Evolutionary conservation across 1,140 invertebrate species (phyloP).

Genomic region (Formica exsecta): DNA sequence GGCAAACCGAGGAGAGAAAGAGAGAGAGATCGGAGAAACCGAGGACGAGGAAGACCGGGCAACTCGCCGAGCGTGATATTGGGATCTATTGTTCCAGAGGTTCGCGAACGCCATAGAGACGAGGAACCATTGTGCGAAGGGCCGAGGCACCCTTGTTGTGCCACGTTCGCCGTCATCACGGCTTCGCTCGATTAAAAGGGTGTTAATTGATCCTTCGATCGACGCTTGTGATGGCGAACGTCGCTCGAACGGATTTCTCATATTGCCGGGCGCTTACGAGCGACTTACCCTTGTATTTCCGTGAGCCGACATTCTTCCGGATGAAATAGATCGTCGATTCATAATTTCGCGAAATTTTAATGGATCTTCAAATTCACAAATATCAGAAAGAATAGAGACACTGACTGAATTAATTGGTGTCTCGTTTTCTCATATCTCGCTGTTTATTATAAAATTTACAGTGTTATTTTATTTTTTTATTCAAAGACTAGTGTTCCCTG

Average conservation of each 20-base stretch:
- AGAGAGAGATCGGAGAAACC: neutral
- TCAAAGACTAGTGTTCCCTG: neutral
- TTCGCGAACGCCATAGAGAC: conserved; percentile 57
- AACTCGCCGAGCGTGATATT: conserved; percentile 51
- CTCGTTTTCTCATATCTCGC: neutral
- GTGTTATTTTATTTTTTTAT: conserved; percentile 24
- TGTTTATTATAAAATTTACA: conserved; percentile 1
- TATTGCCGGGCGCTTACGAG: conserved; percentile 48
- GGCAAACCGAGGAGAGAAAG: neutral
- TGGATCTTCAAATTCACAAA: neutral
- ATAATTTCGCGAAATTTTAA: conserved; percentile 12
- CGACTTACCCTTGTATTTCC: conserved; percentile 10
- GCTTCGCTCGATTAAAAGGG: conserved; percentile 60
- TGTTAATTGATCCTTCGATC: conserved; percentile 62
- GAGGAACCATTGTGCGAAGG: conserved; percentile 54
- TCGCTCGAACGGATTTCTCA: conserved; percentile 48
- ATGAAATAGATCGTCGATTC: conserved; percentile 18
- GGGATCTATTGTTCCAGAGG: conserved; percentile 55
- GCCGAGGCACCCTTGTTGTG: conserved; percentile 48
- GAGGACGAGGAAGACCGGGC: conserved; percentile 40
- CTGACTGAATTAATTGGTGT: neutral
- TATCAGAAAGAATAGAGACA: no score
- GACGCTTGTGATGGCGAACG: conserved; percentile 50
- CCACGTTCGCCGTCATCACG: conserved; percentile 51
- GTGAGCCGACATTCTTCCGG: neutral